Evolutionary conservation across 1,140 invertebrate genomes (phyloP), one percentile per base, ranked within the genome.

Genomic region (Cepaea nemoralis): DNA sequence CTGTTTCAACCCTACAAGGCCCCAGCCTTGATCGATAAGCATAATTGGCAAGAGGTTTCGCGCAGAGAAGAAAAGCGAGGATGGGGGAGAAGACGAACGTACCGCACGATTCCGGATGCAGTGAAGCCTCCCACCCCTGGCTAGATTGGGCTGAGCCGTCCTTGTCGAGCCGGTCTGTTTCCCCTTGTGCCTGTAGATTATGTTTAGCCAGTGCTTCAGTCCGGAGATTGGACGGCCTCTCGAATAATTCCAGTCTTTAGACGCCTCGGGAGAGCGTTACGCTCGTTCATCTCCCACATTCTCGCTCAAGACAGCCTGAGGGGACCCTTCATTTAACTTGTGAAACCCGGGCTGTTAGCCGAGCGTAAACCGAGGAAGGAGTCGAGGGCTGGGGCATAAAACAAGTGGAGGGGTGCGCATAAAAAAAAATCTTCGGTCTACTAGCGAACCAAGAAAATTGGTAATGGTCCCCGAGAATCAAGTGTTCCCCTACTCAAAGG

Each of bases 181-280:
- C 59, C 59, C 59, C 22, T 63, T n/a, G 10, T 5, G n/a, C 6
- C 59, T 27, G 59, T 63, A 63, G 59, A 63, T 63, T 63, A 63
- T 63, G 59, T 63, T 63, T 63, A 63, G 59, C 59, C 27, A 63
- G 59, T 27, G n/a, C 19, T 63, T 27, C 59, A 63, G 59, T 63
- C 59, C 59, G 59, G 59, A 63, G 59, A 63, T 63, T 63, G 59
- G n/a, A 8, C 27, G 27, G 59, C 59, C 27, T 31, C 10, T 63
- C 59, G n/a, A 31, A 63, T 59, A 59, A 59, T 59, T 10, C 55
- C 55, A 12, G 55, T 59, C 55, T 63, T 63, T 63, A 63, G 59
- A 63, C 59, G 59, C 59, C 27, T 27, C 59, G 59, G 27, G 59
- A 5, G 59, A 63, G 33, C 27, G n/a, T 31, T 31, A 22, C 59